Conservation (phyloP, 2,888 invertebrate species). For the Octonoba sinensis region DNA sequence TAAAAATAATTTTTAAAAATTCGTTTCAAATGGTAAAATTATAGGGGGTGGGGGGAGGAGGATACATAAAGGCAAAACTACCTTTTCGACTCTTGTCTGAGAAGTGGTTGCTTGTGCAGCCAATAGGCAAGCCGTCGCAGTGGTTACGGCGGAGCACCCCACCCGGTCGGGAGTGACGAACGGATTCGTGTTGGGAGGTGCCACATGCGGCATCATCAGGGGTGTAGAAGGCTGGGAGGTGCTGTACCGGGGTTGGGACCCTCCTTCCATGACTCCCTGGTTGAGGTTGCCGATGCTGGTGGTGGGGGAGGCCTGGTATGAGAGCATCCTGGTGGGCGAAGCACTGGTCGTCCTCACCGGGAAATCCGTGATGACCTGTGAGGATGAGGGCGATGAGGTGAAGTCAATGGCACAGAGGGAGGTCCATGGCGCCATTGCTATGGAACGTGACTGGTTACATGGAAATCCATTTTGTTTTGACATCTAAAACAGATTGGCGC, state of each 20-base stretch:
- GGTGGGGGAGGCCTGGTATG: constrained; percentile 51
- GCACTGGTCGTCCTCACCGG: constrained; percentile 54
- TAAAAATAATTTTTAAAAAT: no score
- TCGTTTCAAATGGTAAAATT: no score
- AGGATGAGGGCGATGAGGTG: constrained; percentile 34
- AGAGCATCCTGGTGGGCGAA: constrained; percentile 58
- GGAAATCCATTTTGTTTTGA: constrained; percentile 57
- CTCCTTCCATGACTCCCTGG: constrained; percentile 20
- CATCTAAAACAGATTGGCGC: constrained; percentile 7
- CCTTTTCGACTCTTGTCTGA: constrained; percentile 57
- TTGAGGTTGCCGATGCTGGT: constrained; percentile 28
- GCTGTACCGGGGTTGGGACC: constrained; percentile 45
- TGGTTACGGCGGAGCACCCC: constrained; percentile 27
- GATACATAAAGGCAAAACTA: not conserved
- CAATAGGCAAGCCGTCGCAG: constrained; percentile 24
- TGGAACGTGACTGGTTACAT: constrained; percentile 44
- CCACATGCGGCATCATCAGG: constrained; percentile 59
- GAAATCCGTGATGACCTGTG: constrained; percentile 54
- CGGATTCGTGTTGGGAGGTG: constrained; percentile 56
- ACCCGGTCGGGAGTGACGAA: constrained; percentile 51
- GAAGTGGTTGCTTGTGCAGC: constrained; percentile 37
- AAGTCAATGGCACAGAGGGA: constrained; percentile 57
- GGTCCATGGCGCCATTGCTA: constrained; percentile 59
- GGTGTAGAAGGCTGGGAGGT: constrained; percentile 61
- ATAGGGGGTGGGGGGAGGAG: no score